These are phyloP conservation scores for Lithosia quadra DNA, from an alignment of 2,888 invertebrate species.

Conservation along the genomic window DNA sequence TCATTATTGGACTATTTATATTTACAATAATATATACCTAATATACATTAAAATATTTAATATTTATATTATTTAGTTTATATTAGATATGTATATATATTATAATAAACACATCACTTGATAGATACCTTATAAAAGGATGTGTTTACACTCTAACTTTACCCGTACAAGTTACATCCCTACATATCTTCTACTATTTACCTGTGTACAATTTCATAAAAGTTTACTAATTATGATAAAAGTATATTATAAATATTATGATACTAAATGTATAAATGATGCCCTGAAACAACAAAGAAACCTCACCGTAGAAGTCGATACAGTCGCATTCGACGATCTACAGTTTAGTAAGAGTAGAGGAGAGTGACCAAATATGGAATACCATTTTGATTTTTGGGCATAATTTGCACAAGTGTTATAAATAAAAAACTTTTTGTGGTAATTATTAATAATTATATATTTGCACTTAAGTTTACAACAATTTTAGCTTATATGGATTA, in stretches of 20 bases:
- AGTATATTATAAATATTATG: constrained; percentile 32
- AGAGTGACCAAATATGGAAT: too few relatives aligned
- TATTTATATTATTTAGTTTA: neutral
- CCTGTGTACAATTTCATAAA: constrained; percentile 43
- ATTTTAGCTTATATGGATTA: too few relatives aligned
- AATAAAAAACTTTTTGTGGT: too few relatives aligned
- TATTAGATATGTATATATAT: neutral
- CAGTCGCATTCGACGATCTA: constrained; percentile 9
- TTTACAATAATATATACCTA: neutral
- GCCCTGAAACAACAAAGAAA: constrained; percentile 38
- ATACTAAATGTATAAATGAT: constrained; percentile 23
- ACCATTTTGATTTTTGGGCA: too few relatives aligned
- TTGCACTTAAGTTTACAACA: too few relatives aligned
- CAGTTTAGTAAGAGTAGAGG: constrained; percentile 11
- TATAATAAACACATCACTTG: too few relatives aligned
- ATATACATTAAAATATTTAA: neutral
- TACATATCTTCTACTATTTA: constrained; percentile 52
- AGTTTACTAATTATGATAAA: constrained; percentile 33
- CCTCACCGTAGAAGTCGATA: constrained; percentile 35
- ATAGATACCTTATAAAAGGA: neutral
- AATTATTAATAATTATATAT: too few relatives aligned
- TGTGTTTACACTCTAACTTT: constrained; percentile 7
- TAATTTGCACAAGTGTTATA: too few relatives aligned
- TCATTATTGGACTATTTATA: neutral
- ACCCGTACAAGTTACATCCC: constrained; percentile 24